These are phyloP conservation scores for Calidris pygmaea DNA, from an alignment of 2,113 vertebrate species.

Conservation along the genomic window DNA sequence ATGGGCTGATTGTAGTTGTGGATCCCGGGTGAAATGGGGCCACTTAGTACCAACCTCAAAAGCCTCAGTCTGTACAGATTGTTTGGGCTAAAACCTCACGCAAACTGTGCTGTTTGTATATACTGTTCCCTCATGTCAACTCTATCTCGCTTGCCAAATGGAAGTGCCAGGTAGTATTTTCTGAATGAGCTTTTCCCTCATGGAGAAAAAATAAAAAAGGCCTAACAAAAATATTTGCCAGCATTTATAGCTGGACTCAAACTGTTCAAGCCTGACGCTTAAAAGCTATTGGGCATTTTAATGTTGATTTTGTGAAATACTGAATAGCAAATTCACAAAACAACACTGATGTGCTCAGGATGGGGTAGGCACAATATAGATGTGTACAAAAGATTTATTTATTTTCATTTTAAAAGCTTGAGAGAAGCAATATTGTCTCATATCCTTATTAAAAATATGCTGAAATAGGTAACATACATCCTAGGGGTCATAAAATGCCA, in stretches of 20 bases:
- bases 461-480: not conserved
- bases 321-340: not conserved
- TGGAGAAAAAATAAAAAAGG: not conserved
- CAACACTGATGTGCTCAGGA: not conserved
- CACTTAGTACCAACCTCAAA: not conserved
- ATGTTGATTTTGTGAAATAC: not conserved
- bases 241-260: not conserved
- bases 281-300: not conserved
- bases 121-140: not conserved
- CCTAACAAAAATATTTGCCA: not conserved
- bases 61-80: not conserved
- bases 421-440: not conserved
- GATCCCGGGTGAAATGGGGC: not conserved
- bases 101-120: not conserved
- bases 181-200: not conserved
- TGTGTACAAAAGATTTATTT: not conserved
- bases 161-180: not conserved
- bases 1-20: not conserved
- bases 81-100: rapidly evolving
- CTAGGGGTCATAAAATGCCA: not conserved
- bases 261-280: not conserved
- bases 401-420: not conserved
- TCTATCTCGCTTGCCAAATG: not conserved
- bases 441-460: not conserved
- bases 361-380: not conserved